phyloP scores from a whole-genome alignment of 2,888 invertebrate genomes.

The Tetheella fluctuosa region DNA sequence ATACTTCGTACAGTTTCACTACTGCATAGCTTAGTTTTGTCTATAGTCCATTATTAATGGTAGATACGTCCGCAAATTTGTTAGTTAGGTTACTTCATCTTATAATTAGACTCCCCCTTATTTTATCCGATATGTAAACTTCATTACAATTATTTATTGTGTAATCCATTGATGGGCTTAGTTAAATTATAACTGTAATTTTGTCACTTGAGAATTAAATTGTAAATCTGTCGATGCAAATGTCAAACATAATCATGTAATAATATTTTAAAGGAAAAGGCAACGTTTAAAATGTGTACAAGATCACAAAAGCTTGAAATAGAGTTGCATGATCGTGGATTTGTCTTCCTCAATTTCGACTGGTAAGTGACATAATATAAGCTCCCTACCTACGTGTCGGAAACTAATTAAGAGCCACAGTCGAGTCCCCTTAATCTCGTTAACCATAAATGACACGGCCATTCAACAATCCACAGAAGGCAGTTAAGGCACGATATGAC shows the following conservation, averaged over 20 bases:
- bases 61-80: too few relatives aligned
- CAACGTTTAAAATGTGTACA: background rate
- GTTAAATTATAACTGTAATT: conserved; percentile 6
- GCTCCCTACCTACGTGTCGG: conserved; percentile 44
- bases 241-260: conserved; percentile 28
- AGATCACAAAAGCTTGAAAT: background rate
- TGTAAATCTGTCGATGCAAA: conserved; percentile 20
- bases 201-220: conserved; percentile 26
- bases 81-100: too few relatives aligned
- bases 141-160: too few relatives aligned
- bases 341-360: conserved; percentile 44
- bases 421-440: conserved; percentile 44
- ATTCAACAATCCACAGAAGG: conserved; percentile 50
- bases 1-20: background rate
- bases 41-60: too few relatives aligned
- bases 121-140: too few relatives aligned
- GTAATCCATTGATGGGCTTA: too few relatives aligned
- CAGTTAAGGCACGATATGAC: conserved; percentile 69
- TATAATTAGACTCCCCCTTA: too few relatives aligned
- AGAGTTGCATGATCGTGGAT: background rate
- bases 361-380: conserved; percentile 48
- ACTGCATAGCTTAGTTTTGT: too few relatives aligned
- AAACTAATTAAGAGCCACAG: conserved; percentile 48
- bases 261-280: background rate
- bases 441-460: conserved; percentile 52